Base-by-base conservation (phyloP, 2,888 invertebrate species). In the Pseudeuparius sepicola region DNA sequence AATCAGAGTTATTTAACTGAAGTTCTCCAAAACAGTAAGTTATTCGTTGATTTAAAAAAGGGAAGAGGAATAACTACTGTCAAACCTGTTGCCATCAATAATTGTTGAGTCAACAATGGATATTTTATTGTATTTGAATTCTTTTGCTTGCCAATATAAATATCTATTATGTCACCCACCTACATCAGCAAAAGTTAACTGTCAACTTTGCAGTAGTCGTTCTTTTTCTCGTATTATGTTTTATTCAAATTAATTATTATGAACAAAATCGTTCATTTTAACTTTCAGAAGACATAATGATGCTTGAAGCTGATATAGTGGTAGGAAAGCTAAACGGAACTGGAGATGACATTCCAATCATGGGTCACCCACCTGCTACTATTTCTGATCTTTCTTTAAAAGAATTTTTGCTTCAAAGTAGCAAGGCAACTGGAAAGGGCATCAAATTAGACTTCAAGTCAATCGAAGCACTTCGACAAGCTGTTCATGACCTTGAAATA, bases 361-460 rank as follows among this genome's bases (percentile, higher is more conserved):
- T 93, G 90, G 88, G 78, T 1, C 88, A 90, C 63, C 86, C 89
- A 1, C 88, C 89, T 0, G 62, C 61, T 1, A 70, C 56, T 3
- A 64, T 60, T 9, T 87, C 88, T 0, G 84, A 90, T 60, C 65
- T 92, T 20, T 73, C 81, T 2, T 66, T 92, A 12, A 66, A 75
- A 1, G 68, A 73, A 10, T 92, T 90, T 65, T 60, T 92, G 5
- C 35, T 27, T 4, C 28, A 39, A 23, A 65, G 65, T 24, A 56
- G 56, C 5, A 63, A 62, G 17, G 40, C 56, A 2, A 48, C 55
- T n/a, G 54, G 49, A 41, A 88, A 85, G 56, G 90, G 89, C 0
- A 73, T 89, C 2, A 93, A 93, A 57, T 63, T 93, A 26, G 90
- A 92, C 61, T 90, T 92, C 55, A 92, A 92, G 60, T 71, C 73